Conservation (phyloP, 2,797 vertebrate genomes). For the Halcyon leucocephala region DNA sequence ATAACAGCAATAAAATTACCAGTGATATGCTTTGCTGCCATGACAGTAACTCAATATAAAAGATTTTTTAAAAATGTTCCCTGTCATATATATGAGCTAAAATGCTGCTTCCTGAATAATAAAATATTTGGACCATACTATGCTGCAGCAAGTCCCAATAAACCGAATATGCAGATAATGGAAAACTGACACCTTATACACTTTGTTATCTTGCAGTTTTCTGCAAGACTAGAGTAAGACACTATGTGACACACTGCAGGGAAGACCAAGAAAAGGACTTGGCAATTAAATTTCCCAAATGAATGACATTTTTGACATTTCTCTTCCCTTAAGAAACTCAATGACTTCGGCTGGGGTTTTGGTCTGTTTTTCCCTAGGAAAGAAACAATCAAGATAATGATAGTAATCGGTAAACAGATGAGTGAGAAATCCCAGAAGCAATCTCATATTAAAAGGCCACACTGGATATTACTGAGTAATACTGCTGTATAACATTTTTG, state of each 20-base stretch:
- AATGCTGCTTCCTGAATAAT: conserved; percentile 2
- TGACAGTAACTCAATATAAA: neutral
- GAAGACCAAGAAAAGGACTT: conserved; percentile 27
- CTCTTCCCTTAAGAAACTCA: conserved; percentile 27
- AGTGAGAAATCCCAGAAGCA: conserved; percentile 21
- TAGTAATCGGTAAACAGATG: conserved; percentile 39
- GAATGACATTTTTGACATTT: conserved; percentile 60
- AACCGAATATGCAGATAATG: neutral
- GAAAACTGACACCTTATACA: neutral
- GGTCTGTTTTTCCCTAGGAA: neutral
- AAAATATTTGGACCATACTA: neutral
- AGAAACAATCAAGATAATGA: conserved; percentile 18
- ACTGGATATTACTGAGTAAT: neutral
- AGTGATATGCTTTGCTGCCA: neutral
- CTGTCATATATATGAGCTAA: conserved; percentile 22
- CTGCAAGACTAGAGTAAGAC: neutral
- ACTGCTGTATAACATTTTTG: neutral
- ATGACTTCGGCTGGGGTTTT: neutral
- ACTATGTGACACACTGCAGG: neutral
- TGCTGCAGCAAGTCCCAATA: neutral
- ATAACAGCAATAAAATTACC: conserved; percentile 1
- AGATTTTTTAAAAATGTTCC: neutral
- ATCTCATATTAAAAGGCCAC: neutral
- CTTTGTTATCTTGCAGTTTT: neutral
- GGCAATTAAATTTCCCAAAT: conserved; percentile 57